Percentiles rank a stretch among this genome's conserved stretches.
Conservation (phyloP, 30 jellyfish, hydroid and myxozoan species). For the Cassiopea andromeda region DNA sequence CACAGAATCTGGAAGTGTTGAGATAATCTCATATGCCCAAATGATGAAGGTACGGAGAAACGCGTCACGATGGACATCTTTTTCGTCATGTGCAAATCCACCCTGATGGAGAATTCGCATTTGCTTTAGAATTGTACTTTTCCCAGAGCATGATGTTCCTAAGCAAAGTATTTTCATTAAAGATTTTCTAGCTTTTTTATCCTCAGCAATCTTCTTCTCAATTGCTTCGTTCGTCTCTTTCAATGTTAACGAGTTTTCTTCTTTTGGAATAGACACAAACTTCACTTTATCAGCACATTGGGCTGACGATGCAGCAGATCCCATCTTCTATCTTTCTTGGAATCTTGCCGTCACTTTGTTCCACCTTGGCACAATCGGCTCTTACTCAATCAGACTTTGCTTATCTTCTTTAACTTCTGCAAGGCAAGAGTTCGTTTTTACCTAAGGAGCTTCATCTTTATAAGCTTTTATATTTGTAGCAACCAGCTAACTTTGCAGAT, state of each 20-base stretch:
- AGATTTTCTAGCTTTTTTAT: conserved; percentile 8
- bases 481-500: too few species aligned
- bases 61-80: conserved; percentile 26
- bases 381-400: too few species aligned
- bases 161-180: conserved; percentile 64
- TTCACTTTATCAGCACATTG: not conserved
- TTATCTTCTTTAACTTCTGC: too few species aligned
- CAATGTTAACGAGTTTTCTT: not conserved
- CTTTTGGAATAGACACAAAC: conserved; percentile 1
- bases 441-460: too few species aligned
- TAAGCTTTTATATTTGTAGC: too few species aligned
- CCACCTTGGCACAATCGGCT: not conserved
- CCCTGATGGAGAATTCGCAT: conserved; percentile 62
- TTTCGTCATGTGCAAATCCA: conserved; percentile 48
- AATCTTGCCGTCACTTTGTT: not conserved
- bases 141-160: conserved; percentile 64
- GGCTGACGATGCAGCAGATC: conserved; percentile 7
- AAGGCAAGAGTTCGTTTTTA: too few species aligned
- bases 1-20: conserved; percentile 24
- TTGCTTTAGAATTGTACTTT: conserved; percentile 65
- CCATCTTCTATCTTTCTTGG: not conserved
- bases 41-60: conserved; percentile 36
- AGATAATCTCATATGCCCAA: conserved; percentile 31
- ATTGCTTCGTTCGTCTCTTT: conserved; percentile 17
- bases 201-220: conserved; percentile 37